Base-by-base conservation (phyloP, 1,140 invertebrate species). In the Manduca sexta region DNA sequence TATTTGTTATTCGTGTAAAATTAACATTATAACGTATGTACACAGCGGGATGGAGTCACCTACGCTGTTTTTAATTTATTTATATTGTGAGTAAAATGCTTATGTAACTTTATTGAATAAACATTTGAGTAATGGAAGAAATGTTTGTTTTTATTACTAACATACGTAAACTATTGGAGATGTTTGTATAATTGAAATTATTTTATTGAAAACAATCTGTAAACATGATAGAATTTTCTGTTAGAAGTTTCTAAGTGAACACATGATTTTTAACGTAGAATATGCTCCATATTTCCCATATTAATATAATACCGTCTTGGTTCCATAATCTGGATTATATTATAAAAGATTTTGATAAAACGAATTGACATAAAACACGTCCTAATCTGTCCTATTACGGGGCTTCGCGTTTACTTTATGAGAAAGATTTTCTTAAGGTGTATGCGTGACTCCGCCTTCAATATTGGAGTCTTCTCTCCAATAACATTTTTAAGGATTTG, bases 401-500 rank as follows among this genome's bases (percentile, higher is more conserved):
- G 51, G 35, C 39, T 17, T 15, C 38, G 33, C 48, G 40, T 43
- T 46, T 51, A 50, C 43, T 48, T 51, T 51, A 56, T 26, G 45
- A 34, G 34, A 21, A 13, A 51, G 54, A 51, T 48, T 51, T 56
- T 44, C 35, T 30, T 34, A 51, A 56, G 49, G 49, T 51, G 38
- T 30, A 41, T 16, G 37, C 38, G 45, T 50, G 37, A 48, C 49
- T 56, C 12, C 40, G 26, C 26, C 34, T 45, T 44, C 44, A 48
- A 56, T 56, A 56, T 56, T 49, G 35, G 35, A 12, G 17, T 16
- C 39, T 29, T 38, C 49, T 35, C 26, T 35, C 49, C 42, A 60
- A 66, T 66, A 62, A 56, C 52, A 63, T 66, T 66, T 57, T 66
- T 57, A 57, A 57, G 54, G 63, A 66, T 66, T 63, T 66, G 52